Percentiles rank a stretch among this genome's conserved stretches.
These are phyloP conservation scores for Arctia plantaginis DNA, from an alignment of 2,888 invertebrate genomes.

Conservation along the genomic window DNA sequence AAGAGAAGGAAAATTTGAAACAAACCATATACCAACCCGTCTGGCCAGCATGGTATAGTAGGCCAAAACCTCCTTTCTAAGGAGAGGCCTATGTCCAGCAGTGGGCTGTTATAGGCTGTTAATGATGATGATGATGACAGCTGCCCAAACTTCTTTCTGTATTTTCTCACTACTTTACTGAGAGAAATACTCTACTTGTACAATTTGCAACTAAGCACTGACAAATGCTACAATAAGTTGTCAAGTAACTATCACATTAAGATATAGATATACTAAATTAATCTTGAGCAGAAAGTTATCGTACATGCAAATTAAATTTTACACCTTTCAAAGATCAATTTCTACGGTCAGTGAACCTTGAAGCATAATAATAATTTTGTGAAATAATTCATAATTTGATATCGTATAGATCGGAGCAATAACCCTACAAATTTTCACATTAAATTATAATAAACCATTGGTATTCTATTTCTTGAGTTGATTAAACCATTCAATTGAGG, in stretches of 20 bases:
- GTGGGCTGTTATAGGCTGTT: too few species aligned
- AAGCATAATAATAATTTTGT: not conserved
- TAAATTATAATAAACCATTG: not conserved
- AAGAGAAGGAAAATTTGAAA: too few species aligned
- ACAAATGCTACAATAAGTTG: not conserved
- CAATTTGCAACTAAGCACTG: not conserved
- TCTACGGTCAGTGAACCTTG: not conserved
- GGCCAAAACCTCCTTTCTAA: too few species aligned
- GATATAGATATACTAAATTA: not conserved
- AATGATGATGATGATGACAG: too few species aligned
- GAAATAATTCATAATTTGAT: not conserved
- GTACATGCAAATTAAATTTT: not conserved
- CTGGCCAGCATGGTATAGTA: too few species aligned
- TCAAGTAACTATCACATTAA: not conserved
- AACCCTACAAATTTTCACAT: not conserved
- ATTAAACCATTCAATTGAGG: conserved; percentile 13
- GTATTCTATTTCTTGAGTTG: conserved; percentile 2
- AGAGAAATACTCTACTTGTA: not conserved
- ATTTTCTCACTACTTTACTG: too few species aligned
- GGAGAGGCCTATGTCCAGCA: too few species aligned
- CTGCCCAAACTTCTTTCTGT: too few species aligned
- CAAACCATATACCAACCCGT: too few species aligned
- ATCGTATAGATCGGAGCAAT: not conserved
- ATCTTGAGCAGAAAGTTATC: not conserved
- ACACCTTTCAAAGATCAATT: not conserved